Conservation (phyloP, 2,113 vertebrate genomes). For the Platycercus adscitus region DNA sequence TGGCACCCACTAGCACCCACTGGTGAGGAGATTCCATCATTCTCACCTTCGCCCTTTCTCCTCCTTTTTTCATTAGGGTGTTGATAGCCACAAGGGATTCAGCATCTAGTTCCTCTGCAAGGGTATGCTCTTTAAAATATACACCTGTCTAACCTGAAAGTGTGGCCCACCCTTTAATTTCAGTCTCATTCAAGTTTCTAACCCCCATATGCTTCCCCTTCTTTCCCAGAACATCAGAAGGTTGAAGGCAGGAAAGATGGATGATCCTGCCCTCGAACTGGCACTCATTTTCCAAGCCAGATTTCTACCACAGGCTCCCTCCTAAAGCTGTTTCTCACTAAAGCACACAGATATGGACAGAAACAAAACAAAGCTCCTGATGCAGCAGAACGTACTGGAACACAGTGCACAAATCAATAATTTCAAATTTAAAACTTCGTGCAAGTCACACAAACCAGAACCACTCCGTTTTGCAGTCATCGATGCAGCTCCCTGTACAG, state of each 20-base stretch:
- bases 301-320: conserved; percentile 5
- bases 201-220: neutral
- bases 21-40: neutral
- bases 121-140: neutral
- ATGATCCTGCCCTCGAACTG: neutral
- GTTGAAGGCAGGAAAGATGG: neutral
- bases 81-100: neutral
- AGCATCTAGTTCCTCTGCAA: neutral
- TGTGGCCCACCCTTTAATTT: neutral
- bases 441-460: conserved; percentile 29
- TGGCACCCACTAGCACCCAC: neutral
- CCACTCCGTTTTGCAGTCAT: neutral
- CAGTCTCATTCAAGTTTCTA: conserved; percentile 4
- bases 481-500: neutral
- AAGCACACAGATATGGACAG: neutral
- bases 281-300: neutral
- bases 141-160: neutral
- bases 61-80: neutral
- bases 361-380: conserved; percentile 33
- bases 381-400: neutral
- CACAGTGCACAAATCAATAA: conserved; percentile 32
- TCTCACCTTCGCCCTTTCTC: neutral
- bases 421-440: conserved; percentile 39
- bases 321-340: conserved; percentile 4
- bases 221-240: neutral